These are phyloP conservation scores for Squalus acanthias DNA, from an alignment of 2,797 vertebrate species.

Conservation along the genomic window DNA sequence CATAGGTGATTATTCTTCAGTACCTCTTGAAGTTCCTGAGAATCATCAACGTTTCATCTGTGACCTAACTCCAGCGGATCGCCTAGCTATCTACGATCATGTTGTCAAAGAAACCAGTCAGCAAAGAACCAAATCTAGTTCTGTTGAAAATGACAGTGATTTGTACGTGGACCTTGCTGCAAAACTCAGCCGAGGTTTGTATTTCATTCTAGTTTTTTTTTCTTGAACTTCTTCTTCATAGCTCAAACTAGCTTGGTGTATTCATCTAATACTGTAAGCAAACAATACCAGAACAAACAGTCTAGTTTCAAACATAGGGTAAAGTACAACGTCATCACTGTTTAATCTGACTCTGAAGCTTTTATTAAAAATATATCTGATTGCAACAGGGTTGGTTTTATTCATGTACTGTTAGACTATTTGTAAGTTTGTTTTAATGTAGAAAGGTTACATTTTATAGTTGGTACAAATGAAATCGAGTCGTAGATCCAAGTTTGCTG, in stretches of 20 bases:
- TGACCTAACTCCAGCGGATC: conserved; percentile 85
- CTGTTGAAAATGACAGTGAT: conserved; percentile 71
- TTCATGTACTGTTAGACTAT: background rate
- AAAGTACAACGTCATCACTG: background rate
- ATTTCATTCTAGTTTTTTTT: conserved; percentile 25
- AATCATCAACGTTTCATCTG: conserved; percentile 81
- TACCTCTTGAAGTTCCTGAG: conserved; percentile 77
- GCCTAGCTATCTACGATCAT: conserved; percentile 82
- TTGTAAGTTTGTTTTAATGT: background rate
- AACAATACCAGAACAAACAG: background rate
- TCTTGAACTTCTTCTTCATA: background rate
- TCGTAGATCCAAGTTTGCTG: no score
- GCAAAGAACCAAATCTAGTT: conserved; percentile 57
- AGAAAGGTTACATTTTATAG: background rate
- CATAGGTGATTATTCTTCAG: conserved; percentile 72
- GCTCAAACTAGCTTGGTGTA: no score
- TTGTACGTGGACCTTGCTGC: conserved; percentile 92
- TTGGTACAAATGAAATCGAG: background rate
- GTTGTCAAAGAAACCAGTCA: conserved; percentile 66
- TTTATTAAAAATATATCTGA: background rate
- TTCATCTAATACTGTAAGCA: background rate
- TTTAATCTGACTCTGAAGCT: background rate
- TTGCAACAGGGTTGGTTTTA: background rate
- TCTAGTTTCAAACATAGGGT: background rate
- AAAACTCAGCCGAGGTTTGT: conserved; percentile 82